phyloP scores from a whole-genome alignment of 2,888 invertebrate genomes.

The Ornithoptera priamus region DNA sequence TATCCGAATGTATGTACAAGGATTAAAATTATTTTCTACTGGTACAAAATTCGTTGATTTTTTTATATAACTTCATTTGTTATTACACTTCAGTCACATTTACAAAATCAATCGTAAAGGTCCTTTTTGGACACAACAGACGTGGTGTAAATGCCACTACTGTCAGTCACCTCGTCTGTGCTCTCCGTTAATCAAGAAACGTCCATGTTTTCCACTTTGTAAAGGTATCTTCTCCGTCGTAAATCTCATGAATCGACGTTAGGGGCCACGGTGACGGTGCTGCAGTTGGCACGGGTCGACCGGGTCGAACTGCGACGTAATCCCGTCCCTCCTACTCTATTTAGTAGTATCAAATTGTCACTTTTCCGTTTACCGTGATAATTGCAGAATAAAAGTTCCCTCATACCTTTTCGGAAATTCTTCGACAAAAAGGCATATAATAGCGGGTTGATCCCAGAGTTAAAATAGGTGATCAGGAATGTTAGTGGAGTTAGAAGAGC shows the following conservation, averaged over 20 bases:
- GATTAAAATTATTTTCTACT: too few species aligned
- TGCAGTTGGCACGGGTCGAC: slow-evolving; percentile 77
- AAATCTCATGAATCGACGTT: slow-evolving; percentile 75
- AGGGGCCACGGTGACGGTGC: slow-evolving; percentile 76
- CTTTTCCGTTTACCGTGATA: slow-evolving; percentile 64
- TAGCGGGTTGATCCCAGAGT: slow-evolving; percentile 94
- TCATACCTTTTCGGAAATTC: slow-evolving; percentile 91
- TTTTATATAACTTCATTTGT: too few species aligned
- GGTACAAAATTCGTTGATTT: too few species aligned
- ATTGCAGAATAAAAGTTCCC: slow-evolving; percentile 86
- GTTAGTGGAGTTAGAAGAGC: slow-evolving; percentile 90
- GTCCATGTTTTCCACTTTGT: slow-evolving; percentile 66
- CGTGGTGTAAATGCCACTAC: slow-evolving; percentile 67
- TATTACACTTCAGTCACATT: background rate
- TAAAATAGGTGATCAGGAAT: slow-evolving; percentile 92
- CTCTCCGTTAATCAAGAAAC: slow-evolving; percentile 78
- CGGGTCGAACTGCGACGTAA: slow-evolving; percentile 73
- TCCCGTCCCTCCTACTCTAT: slow-evolving; percentile 67
- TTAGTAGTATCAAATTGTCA: slow-evolving; percentile 67
- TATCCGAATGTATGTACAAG: too few species aligned
- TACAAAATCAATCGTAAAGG: slow-evolving; percentile 35
- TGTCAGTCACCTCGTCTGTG: slow-evolving; percentile 73
- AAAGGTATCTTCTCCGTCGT: slow-evolving; percentile 65
- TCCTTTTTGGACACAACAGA: slow-evolving; percentile 68
- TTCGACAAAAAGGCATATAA: slow-evolving; percentile 92